Conservation (phyloP, 2,113 vertebrate species). For the Phyllostomus hastatus region DNA sequence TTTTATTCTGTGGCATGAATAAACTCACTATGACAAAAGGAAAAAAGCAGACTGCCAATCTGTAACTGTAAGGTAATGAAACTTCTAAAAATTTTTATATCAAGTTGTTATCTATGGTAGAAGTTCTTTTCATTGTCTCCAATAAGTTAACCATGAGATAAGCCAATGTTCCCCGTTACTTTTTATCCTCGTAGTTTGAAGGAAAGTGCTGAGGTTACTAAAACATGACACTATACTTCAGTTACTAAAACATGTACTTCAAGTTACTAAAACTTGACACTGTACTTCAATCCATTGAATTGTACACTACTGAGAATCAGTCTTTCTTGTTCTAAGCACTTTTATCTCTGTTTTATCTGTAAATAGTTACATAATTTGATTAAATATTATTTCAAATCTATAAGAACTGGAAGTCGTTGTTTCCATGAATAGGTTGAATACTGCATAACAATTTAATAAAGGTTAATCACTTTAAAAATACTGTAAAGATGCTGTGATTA, state of each 20-base stretch:
- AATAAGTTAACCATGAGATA: background rate
- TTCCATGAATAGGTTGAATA: background rate
- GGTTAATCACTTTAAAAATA: background rate
- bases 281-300: background rate
- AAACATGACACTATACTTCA: background rate
- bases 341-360: background rate
- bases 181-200: background rate
- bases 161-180: background rate
- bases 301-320: background rate
- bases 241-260: background rate
- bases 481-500: background rate
- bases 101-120: background rate
- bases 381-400: background rate
- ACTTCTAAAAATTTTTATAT: background rate
- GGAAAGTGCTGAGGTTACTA: background rate
- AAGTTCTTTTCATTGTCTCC: background rate
- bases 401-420: background rate
- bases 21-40: background rate
- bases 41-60: background rate
- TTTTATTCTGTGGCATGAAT: background rate
- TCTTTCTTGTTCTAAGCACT: background rate
- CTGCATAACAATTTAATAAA: background rate
- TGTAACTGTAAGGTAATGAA: background rate
- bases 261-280: background rate
- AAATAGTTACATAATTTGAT: background rate